Base-by-base conservation (phyloP, 2,797 vertebrate genomes). In the Channa striata region DNA sequence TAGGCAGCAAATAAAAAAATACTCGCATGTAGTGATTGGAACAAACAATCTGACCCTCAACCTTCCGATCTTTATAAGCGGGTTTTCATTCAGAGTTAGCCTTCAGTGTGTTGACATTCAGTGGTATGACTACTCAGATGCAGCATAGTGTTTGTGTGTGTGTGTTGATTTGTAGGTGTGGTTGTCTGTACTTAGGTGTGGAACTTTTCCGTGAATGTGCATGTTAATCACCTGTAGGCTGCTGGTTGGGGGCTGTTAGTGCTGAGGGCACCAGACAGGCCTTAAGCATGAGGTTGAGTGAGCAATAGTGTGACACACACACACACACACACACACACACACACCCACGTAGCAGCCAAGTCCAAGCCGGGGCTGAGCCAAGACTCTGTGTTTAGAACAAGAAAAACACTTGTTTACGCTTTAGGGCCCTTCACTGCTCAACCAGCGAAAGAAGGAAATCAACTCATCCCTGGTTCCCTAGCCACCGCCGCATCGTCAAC, bases 371-470 rank as follows among this genome's bases (percentile, higher is more conserved):
- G 80, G 74, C 77, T 11, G 51, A 85, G 86, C 89, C 89, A 87
- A 90, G 87, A 89, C 83, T 86, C 67, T 78, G 83, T 89, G 89
- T 89, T 87, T 88, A 88, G 74, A 87, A 87, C 81, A 90, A 87
- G 89, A 92, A 89, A 91, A 90, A 91, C 86, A 90, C 82, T 93
- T 93, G 92, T 94, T 93, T 91, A 93, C 67, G 90, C 93, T 93
- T 87, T 87, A 90, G 92, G 92, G 89, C 81, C 86, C 82, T 89
- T 89, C 87, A 81, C 80, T 86, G 84, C 85, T 89, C 86, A 89
- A 92, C 86, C 83, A 84, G 84, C 67, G 67, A 90, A 89, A 87
- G 81, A 87, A 81, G 84, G 87, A 89, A 89, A 92, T 89, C 88
- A 88, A 78, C 88, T 90, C 87, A 83, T 89, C 84, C 65, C 84